Conservation (phyloP, 1,140 invertebrate species). For the Bradynema listronoti region DNA sequence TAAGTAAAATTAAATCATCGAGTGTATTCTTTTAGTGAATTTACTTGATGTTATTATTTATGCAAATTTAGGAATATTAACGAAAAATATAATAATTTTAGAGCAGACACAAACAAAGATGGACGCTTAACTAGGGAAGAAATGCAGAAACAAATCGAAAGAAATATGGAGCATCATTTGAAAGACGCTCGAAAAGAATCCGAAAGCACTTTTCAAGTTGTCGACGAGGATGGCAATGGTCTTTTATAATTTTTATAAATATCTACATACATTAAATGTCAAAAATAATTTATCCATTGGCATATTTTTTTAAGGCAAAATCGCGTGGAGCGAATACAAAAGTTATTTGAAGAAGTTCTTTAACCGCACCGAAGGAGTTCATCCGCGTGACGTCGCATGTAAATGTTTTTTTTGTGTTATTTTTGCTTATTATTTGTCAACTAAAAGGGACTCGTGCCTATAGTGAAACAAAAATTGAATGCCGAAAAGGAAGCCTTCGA, state of each 20-base stretch:
- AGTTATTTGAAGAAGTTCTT: slow-evolving; percentile 32
- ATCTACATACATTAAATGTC: neutral
- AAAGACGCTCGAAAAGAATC: slow-evolving; percentile 26
- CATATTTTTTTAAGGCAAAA: slow-evolving; percentile 11
- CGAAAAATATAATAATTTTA: slow-evolving; percentile 71
- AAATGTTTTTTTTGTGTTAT: slow-evolving; percentile 13
- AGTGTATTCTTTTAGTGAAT: neutral
- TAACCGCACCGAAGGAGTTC: slow-evolving; percentile 27
- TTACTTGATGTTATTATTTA: too few species aligned
- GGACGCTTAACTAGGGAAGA: slow-evolving; percentile 80
- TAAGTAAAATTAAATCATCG: neutral
- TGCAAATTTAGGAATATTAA: slow-evolving; percentile 19
- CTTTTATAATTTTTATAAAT: slow-evolving; percentile 10
- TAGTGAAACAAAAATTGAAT: slow-evolving; percentile 22
- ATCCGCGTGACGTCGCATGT: slow-evolving; percentile 14
- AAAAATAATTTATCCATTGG: slow-evolving; percentile 4
- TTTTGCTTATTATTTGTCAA: slow-evolving; percentile 7
- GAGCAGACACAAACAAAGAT: slow-evolving; percentile 82
- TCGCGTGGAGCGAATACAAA: slow-evolving; percentile 35
- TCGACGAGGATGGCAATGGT: slow-evolving; percentile 34
- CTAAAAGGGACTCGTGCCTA: neutral
- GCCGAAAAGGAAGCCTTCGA: slow-evolving; percentile 33
- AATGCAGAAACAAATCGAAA: slow-evolving; percentile 61
- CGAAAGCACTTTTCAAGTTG: slow-evolving; percentile 24
- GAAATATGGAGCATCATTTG: slow-evolving; percentile 24